Percentiles rank a stretch among this genome's conserved stretches.
phyloP scores from a whole-genome alignment of 2,797 vertebrate genomes.

The Sciaenops ocellatus region DNA sequence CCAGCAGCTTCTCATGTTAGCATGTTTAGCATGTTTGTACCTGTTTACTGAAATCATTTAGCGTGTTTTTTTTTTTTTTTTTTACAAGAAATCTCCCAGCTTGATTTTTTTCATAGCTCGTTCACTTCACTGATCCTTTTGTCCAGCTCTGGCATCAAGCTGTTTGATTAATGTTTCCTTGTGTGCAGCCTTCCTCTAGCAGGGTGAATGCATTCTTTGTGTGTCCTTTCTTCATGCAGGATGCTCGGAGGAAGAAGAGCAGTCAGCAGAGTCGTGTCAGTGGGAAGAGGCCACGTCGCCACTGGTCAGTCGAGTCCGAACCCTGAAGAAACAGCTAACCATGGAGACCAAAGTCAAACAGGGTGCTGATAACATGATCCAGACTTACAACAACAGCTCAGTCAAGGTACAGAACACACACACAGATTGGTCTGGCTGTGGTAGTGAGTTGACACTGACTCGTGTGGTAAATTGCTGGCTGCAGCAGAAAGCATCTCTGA shows the following conservation, averaged over 20 bases:
- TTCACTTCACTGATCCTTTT: too few species aligned
- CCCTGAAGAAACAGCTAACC: slow-evolving; percentile 92
- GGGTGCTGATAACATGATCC: slow-evolving; percentile 96
- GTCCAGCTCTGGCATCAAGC: too few species aligned
- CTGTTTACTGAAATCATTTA: too few species aligned
- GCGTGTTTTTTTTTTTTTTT: too few species aligned
- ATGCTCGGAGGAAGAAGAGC: slow-evolving; percentile 69
- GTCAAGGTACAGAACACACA: slow-evolving; percentile 84
- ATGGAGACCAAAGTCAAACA: slow-evolving; percentile 96
- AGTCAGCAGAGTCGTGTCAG: slow-evolving; percentile 82
- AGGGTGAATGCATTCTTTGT: too few species aligned
- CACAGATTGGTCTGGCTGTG: neutral
- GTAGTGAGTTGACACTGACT: neutral
- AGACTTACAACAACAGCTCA: slow-evolving; percentile 87
- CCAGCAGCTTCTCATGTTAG: too few species aligned
- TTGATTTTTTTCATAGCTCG: too few species aligned
- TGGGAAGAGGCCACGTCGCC: slow-evolving; percentile 86
- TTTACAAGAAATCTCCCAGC: too few species aligned
- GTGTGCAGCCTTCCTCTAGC: too few species aligned
- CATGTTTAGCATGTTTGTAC: too few species aligned
- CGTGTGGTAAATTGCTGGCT: neutral
- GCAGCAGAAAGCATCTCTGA: neutral
- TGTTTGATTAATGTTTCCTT: too few species aligned
- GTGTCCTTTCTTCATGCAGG: slow-evolving; percentile 17
- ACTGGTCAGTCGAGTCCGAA: slow-evolving; percentile 83